phyloP scores from a whole-genome alignment of 2,888 invertebrate genomes.

The Drosophila maculinotata region DNA sequence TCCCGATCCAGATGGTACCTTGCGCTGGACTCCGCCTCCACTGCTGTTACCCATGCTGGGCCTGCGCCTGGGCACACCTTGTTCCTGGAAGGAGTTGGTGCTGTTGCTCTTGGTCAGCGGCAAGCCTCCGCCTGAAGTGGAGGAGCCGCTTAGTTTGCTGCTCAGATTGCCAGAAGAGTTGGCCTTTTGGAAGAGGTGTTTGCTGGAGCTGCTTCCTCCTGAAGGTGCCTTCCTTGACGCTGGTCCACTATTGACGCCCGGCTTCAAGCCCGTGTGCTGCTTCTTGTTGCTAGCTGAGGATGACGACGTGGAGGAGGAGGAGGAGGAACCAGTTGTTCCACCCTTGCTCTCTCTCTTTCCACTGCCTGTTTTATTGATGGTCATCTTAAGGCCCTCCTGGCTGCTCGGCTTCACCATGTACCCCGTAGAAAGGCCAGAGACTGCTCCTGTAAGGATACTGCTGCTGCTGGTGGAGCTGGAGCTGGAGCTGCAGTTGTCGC shows the following conservation, averaged over 20 bases:
- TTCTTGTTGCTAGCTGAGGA: conserved; percentile 80
- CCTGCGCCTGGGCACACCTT: conserved; percentile 55
- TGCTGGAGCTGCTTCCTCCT: conserved; percentile 84
- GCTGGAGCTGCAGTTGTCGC: conserved; percentile 40
- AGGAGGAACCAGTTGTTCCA: conserved; percentile 12
- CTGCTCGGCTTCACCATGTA: conserved; percentile 96
- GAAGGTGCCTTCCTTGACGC: conserved; percentile 88
- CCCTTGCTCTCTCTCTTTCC: conserved; percentile 76
- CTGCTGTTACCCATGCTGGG: conserved; percentile 63
- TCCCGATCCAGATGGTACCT: conserved; percentile 28
- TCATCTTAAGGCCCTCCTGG: conserved; percentile 94
- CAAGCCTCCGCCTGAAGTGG: conserved; percentile 58
- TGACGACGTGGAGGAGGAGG: conserved; percentile 30
- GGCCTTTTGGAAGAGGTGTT: conserved; percentile 84
- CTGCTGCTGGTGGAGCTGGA: conserved; percentile 36
- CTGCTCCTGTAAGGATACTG: conserved; percentile 39
- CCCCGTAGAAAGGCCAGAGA: conserved; percentile 87
- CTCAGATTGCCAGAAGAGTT: conserved; percentile 84
- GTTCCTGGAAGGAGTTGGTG: conserved; percentile 81
- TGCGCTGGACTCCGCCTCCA: conserved; percentile 45
- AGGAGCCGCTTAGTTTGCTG: conserved; percentile 67
- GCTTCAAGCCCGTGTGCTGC: conserved; percentile 93
- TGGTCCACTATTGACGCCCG: conserved; percentile 94
- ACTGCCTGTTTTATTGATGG: conserved; percentile 94
- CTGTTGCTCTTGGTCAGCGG: conserved; percentile 83